These are phyloP conservation scores for Irena cyanogastra DNA, from an alignment of 2,113 vertebrate genomes.

Conservation along the genomic window DNA sequence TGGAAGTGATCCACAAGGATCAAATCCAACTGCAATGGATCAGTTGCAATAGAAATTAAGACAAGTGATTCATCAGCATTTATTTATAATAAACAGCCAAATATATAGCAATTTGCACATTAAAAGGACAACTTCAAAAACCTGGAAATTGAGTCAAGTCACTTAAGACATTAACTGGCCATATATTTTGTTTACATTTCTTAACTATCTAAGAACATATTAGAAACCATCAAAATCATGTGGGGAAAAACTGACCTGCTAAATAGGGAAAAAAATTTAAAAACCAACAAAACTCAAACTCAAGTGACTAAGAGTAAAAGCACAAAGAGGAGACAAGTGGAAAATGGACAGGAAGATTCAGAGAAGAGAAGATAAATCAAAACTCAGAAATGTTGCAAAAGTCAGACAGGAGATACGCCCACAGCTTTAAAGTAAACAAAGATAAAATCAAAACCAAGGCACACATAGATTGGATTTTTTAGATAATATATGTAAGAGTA, in stretches of 20 bases:
- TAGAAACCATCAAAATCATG: background rate
- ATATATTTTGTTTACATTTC: background rate
- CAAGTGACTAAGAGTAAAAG: background rate
- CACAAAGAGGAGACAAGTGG: background rate
- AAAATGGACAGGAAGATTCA: background rate
- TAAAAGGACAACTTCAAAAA: background rate
- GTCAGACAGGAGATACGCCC: background rate
- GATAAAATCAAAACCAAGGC: background rate
- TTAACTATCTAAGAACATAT: background rate
- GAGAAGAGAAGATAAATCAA: background rate
- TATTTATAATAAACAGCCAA: background rate
- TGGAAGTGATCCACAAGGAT: background rate
- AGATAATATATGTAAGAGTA: background rate
- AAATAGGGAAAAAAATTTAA: background rate
- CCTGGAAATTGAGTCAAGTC: background rate
- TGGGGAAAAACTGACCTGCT: background rate
- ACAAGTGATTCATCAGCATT: background rate
- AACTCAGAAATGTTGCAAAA: background rate
- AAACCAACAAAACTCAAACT: background rate
- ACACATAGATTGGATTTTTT: background rate
- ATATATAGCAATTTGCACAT: background rate
- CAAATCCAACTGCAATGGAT: background rate
- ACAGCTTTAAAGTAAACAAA: background rate
- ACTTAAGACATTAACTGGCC: background rate
- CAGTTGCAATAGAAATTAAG: background rate